A percentile compares a stretch with the other conserved stretches of the same genome.
These are phyloP conservation scores for Tetragnatha montana DNA, from an alignment of 2,888 invertebrate genomes.

Conservation along the genomic window DNA sequence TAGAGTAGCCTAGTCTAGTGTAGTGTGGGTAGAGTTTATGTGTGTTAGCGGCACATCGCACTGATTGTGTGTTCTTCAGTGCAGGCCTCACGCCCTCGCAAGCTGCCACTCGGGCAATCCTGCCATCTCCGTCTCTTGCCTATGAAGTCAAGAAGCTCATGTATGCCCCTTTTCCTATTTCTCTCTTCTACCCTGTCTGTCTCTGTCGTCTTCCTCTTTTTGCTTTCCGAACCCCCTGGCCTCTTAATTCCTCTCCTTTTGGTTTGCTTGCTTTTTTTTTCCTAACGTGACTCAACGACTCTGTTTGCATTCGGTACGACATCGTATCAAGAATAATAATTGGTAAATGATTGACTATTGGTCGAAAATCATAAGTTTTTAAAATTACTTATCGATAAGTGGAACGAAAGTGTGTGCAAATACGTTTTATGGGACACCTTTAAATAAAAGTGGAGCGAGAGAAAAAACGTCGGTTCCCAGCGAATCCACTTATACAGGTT, in stretches of 20 bases:
- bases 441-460: too few species aligned
- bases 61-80: constrained; percentile 69
- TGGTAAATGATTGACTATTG: too few species aligned
- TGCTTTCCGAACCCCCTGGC: constrained; percentile 5
- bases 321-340: neutral
- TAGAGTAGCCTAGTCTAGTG: constrained; percentile 36
- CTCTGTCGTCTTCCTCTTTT: neutral
- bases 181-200: constrained; percentile 37
- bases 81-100: constrained; percentile 71
- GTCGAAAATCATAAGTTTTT: too few species aligned
- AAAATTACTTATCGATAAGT: too few species aligned
- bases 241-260: neutral
- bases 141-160: constrained; percentile 99
- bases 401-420: too few species aligned
- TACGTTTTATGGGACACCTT: too few species aligned
- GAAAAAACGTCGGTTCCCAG: too few species aligned
- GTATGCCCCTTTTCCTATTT: constrained; percentile 79
- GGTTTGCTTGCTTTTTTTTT: neutral
- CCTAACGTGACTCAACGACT: neutral
- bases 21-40: constrained; percentile 33
- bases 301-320: neutral
- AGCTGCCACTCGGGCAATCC: constrained; percentile 79
- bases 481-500: too few species aligned
- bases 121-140: constrained; percentile 98
- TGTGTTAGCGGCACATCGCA: constrained; percentile 47